Evolutionary conservation across 2,888 invertebrate species (phyloP).

Genomic region (Stenodema calcarata): DNA sequence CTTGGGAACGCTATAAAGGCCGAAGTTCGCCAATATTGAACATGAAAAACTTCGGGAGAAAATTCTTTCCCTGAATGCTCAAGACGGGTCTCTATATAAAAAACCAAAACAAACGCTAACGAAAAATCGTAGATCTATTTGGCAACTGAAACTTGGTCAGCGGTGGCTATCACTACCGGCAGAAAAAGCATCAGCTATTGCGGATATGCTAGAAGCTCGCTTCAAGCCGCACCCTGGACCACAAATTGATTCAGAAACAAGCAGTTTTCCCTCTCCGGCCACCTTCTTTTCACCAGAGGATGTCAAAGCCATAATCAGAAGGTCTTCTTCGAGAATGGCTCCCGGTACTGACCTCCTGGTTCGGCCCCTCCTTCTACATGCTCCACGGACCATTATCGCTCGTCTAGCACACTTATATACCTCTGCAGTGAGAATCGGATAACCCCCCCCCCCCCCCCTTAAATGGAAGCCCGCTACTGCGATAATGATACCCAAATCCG

Average conservation of each 20-base stretch:
- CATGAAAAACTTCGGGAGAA: constrained; percentile 7
- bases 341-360: too few relatives aligned
- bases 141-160: background rate
- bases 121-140: background rate
- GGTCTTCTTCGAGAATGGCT: too few relatives aligned
- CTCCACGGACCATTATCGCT: too few relatives aligned
- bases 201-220: background rate
- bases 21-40: background rate
- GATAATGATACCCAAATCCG: too few relatives aligned
- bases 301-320: too few relatives aligned
- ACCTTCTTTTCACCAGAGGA: too few relatives aligned
- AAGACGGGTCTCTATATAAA: background rate
- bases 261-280: background rate
- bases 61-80: background rate
- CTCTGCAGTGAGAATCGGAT: too few relatives aligned
- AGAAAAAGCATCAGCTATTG: background rate
- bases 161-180: background rate
- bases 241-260: background rate
- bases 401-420: too few relatives aligned
- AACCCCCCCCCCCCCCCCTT: too few relatives aligned
- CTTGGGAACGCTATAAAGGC: background rate
- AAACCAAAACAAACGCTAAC: background rate
- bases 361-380: too few relatives aligned
- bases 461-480: too few relatives aligned
- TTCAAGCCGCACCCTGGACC: background rate